Base-by-base conservation (phyloP, 2,113 vertebrate genomes). In the Labrus mixtus region DNA sequence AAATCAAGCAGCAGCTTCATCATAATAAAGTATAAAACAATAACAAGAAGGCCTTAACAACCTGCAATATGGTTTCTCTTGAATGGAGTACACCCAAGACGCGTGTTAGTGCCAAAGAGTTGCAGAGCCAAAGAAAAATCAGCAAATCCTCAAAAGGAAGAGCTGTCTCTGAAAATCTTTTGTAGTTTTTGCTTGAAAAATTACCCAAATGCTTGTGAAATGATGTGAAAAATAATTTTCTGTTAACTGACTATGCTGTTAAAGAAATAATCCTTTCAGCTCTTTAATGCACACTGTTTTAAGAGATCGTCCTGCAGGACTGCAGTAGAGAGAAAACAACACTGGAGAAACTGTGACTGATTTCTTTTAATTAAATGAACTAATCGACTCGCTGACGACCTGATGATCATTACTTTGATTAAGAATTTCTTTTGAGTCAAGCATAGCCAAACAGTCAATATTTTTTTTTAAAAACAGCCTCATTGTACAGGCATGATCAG, bases 311-410 rank as follows among this genome's bases (percentile, higher is more conserved):
- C 37, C 46, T 46, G 8, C 29, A 58, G 22, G 20, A 33, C 51
- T 65, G 41, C 46, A 48, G 57, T 64, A 55, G 23, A 46, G 22
- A 41, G 37, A 79, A 62, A 68, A 60, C 56, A 78, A 58, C 3
- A 45, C 15, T 57, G 45, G 23, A 68, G 66, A 78, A 56, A 66
- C 23, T 73, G 59, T 72, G 51, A 87, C 50, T 17, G 62, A 56
- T 65, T 70, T 77, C 29, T 60, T 57, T 57, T 4, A 72, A 72
- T 66, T 43, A 79, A 70, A 76, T 78, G 25, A 76, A 50, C 53
- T 43, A 46, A 74, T 81, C 1, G 13, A 79, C 48, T 72, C 53
- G 15, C 12, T 76, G 36, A 69, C 82, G 36, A 62, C 51, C 19
- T 60, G 22, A 54, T 70, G 25, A 48, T 58, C 56, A 75, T 68